Conservation (phyloP, 2,888 invertebrate species). For the Spatulosminthurus flaviceps region DNA sequence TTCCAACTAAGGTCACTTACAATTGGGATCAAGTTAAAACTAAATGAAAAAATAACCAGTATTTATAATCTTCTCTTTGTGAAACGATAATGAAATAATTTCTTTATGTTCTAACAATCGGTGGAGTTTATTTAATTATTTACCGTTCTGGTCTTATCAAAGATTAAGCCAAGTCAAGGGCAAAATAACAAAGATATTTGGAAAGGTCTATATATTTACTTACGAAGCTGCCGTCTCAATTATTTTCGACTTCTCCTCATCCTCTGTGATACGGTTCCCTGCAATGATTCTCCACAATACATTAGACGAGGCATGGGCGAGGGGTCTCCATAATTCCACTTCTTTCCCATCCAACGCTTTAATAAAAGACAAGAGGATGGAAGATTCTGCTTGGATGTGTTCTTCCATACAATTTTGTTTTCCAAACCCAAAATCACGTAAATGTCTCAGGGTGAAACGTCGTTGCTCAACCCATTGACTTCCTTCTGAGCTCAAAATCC, state of each 20-base stretch:
- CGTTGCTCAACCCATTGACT: background rate
- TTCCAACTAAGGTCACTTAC: too few relatives aligned
- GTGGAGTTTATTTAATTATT: too few relatives aligned
- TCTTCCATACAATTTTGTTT: background rate
- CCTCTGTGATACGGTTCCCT: background rate
- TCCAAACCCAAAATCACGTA: conserved; percentile 5
- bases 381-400: background rate
- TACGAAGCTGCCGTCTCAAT: background rate
- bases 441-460: conserved; percentile 11
- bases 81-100: too few relatives aligned
- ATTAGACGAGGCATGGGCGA: background rate
- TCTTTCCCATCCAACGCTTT: background rate
- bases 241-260: background rate
- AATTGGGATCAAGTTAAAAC: too few relatives aligned
- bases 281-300: background rate
- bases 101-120: too few relatives aligned
- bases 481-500: background rate
- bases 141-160: too few relatives aligned
- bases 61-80: too few relatives aligned
- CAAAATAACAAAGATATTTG: too few relatives aligned
- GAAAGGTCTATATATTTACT: too few relatives aligned
- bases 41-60: too few relatives aligned
- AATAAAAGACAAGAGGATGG: background rate
- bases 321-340: background rate
- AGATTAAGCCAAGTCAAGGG: too few relatives aligned